These are phyloP conservation scores for Hyperopisus bebe DNA, from an alignment of 2,113 vertebrate genomes.

Conservation along the genomic window DNA sequence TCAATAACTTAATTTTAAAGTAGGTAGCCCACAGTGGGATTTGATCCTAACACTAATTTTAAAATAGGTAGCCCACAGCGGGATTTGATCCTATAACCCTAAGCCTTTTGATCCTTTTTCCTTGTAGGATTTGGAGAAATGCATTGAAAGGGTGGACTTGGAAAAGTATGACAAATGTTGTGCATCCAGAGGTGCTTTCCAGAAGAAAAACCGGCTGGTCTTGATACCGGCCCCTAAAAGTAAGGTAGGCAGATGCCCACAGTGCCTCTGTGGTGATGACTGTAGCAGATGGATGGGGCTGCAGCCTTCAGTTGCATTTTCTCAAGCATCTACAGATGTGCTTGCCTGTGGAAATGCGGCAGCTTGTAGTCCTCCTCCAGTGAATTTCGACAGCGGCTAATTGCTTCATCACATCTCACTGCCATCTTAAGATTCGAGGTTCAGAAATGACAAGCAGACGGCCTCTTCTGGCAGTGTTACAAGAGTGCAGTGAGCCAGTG, in stretches of 20 bases:
- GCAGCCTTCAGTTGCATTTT: background rate
- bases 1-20: background rate
- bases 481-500: background rate
- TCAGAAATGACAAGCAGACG: background rate
- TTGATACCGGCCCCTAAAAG: conserved; percentile 67
- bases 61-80: background rate
- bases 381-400: background rate
- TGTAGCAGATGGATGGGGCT: background rate
- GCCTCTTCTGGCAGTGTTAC: background rate
- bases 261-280: background rate
- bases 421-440: background rate
- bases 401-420: background rate
- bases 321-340: background rate
- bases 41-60: background rate
- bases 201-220: conserved; percentile 79
- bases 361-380: background rate
- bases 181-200: conserved; percentile 75
- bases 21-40: background rate
- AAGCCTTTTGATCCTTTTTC: conserved; percentile 14
- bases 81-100: background rate
- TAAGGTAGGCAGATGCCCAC: conserved; percentile 67
- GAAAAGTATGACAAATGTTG: conserved; percentile 86
- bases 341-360: background rate
- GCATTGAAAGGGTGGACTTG: conserved; percentile 81
- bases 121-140: conserved; percentile 77